phyloP scores from a whole-genome alignment of 2,797 vertebrate genomes.

The Ceyx erithaca region DNA sequence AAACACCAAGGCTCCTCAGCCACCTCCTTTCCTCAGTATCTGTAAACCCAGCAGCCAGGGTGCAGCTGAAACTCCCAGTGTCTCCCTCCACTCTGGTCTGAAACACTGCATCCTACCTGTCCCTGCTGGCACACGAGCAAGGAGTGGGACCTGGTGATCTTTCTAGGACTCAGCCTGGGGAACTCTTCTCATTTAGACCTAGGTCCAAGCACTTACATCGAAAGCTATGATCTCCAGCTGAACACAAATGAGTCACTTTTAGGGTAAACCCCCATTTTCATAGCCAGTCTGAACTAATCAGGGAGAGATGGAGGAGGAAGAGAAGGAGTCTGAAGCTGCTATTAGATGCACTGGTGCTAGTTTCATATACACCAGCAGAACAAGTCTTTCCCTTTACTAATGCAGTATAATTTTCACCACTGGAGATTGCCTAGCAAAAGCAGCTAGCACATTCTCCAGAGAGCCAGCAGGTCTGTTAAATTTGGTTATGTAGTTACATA shows the following conservation, averaged over 20 bases:
- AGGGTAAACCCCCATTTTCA: background rate
- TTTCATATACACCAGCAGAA: background rate
- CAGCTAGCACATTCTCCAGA: background rate
- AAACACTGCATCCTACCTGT: background rate
- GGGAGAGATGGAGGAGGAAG: background rate
- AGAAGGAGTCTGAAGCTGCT: background rate
- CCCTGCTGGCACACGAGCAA: background rate
- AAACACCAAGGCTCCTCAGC: background rate
- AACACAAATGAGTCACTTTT: background rate
- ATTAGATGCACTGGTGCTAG: background rate
- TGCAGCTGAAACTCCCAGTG: background rate
- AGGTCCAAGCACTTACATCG: background rate
- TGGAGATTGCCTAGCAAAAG: background rate
- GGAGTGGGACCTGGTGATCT: background rate
- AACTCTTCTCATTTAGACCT: background rate
- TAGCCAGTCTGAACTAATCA: background rate
- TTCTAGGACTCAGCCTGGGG: background rate
- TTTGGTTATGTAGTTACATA: background rate
- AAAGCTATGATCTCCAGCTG: background rate
- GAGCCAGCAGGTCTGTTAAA: background rate
- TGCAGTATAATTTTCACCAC: background rate
- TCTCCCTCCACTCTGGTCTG: background rate
- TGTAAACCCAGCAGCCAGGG: background rate
- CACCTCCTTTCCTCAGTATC: background rate
- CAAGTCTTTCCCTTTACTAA: background rate